Conservation (phyloP, 2,797 vertebrate species). For the Fundulus diaphanus region DNA sequence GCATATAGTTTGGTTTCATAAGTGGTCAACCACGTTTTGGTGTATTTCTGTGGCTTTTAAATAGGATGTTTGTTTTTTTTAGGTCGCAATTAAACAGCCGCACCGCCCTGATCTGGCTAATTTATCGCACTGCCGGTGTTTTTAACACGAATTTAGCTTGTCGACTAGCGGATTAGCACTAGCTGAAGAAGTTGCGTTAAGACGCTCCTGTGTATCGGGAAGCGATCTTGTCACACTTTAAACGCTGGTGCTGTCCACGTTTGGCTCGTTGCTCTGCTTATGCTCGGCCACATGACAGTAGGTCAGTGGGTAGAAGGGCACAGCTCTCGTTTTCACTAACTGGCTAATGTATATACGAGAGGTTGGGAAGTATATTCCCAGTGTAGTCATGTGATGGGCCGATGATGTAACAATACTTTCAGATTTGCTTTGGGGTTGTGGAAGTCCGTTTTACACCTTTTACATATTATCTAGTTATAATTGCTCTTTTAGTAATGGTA, state of each 20-base stretch:
- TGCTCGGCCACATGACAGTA: conserved; percentile 19
- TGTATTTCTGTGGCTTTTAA: background rate
- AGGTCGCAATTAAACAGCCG: background rate
- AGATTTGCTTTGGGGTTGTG: background rate
- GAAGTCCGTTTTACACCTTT: too few relatives aligned
- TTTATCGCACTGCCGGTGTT: background rate
- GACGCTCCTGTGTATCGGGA: conserved; percentile 9
- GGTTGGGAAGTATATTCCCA: background rate
- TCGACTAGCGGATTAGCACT: conserved; percentile 40
- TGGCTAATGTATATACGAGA: background rate
- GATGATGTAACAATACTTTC: background rate
- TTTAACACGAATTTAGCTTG: conserved; percentile 28
- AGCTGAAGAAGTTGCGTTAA: conserved; percentile 21
- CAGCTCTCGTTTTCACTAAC: background rate
- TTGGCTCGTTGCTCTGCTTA: background rate
- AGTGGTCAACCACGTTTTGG: accelerated
- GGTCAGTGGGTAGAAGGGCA: background rate
- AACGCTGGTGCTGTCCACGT: background rate
- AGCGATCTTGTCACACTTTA: conserved; percentile 4
- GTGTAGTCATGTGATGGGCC: background rate
- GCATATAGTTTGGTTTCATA: background rate
- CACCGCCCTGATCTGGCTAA: background rate
- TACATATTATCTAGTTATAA: background rate
- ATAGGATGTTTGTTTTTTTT: conserved; percentile 17
- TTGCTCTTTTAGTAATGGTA: background rate